Evolutionary conservation across 2,888 invertebrate species (phyloP).

Genomic region (Callyntrura sp.): DNA sequence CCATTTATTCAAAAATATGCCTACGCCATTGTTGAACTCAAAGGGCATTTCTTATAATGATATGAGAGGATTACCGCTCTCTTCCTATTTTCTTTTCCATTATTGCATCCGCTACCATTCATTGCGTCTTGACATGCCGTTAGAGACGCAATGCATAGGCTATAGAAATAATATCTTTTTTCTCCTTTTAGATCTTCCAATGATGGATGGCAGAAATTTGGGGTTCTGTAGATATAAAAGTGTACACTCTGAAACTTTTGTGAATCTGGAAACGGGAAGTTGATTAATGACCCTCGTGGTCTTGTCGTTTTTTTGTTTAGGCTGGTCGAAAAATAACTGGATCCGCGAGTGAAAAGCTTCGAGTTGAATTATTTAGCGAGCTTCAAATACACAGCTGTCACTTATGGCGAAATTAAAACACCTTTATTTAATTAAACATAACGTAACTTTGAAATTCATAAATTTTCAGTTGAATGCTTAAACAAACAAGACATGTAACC

Average conservation of each 20-base stretch:
- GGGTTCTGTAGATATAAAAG: slow-evolving; percentile 72
- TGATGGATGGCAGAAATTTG: slow-evolving; percentile 79
- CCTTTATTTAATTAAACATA: slow-evolving; percentile 3
- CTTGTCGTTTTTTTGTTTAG: slow-evolving; percentile 73
- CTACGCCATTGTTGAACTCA: slow-evolving; percentile 58
- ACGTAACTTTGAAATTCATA: too few species aligned
- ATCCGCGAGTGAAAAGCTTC: slow-evolving; percentile 21
- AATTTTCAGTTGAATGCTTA: too few species aligned
- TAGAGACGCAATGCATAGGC: not conserved
- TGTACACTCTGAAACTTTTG: slow-evolving; percentile 62
- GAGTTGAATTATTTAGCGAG: slow-evolving; percentile 31
- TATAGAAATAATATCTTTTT: slow-evolving; percentile 10
- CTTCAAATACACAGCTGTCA: not conserved
- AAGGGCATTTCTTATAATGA: slow-evolving; percentile 55
- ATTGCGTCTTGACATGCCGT: not conserved
- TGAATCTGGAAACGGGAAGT: slow-evolving; percentile 65
- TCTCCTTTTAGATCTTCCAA: slow-evolving; percentile 62
- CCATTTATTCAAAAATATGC: slow-evolving; percentile 71
- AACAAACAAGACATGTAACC: too few species aligned
- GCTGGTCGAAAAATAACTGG: slow-evolving; percentile 48
- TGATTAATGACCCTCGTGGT: slow-evolving; percentile 74
- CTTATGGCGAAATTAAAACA: slow-evolving; percentile 37
- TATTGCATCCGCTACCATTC: slow-evolving; percentile 43
- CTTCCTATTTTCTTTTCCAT: slow-evolving; percentile 18
- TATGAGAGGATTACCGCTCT: slow-evolving; percentile 31